Conservation (phyloP, 2,888 invertebrate species). For the Patella ulyssiponensis region DNA sequence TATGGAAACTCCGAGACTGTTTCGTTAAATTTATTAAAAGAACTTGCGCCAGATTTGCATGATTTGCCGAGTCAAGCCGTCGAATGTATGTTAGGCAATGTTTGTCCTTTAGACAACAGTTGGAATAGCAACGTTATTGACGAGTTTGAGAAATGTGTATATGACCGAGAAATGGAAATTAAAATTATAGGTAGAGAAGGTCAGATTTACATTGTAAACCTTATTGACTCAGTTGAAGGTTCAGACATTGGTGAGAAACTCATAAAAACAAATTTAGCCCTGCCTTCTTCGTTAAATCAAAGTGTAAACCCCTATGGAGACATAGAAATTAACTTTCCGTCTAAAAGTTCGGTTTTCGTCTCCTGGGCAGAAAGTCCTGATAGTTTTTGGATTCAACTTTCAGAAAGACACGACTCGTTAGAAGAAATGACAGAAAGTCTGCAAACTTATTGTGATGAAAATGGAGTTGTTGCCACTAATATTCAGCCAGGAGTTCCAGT, state of each 20-base stretch:
- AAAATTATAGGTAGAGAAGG: conserved; percentile 36
- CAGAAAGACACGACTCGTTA: conserved; percentile 41
- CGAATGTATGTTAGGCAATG: conserved; percentile 50
- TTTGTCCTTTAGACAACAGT: conserved; percentile 31
- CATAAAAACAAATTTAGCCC: conserved; percentile 17
- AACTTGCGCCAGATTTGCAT: conserved; percentile 50
- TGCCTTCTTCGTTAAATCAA: neutral
- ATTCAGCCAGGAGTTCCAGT: conserved; percentile 43
- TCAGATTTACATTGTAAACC: conserved; percentile 36
- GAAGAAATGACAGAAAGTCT: conserved; percentile 43
- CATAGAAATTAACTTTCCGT: conserved; percentile 19
- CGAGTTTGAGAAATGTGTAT: conserved; percentile 45
- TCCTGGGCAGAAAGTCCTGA: conserved; percentile 52
- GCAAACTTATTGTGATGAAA: conserved; percentile 45
- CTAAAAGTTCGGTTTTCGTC: conserved; percentile 41
- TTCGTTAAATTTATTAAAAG: conserved; percentile 39
- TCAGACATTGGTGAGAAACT: conserved; percentile 39
- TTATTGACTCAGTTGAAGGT: conserved; percentile 43
- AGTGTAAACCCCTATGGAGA: conserved; percentile 25
- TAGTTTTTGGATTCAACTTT: conserved; percentile 51
- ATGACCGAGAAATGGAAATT: conserved; percentile 44
- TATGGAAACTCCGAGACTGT: conserved; percentile 54
- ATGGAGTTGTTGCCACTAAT: conserved; percentile 24
- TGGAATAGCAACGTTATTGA: conserved; percentile 44
- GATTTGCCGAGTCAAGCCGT: conserved; percentile 52